Conservation (phyloP, 2,888 invertebrate genomes). For the Drosophila glabriapex region DNA sequence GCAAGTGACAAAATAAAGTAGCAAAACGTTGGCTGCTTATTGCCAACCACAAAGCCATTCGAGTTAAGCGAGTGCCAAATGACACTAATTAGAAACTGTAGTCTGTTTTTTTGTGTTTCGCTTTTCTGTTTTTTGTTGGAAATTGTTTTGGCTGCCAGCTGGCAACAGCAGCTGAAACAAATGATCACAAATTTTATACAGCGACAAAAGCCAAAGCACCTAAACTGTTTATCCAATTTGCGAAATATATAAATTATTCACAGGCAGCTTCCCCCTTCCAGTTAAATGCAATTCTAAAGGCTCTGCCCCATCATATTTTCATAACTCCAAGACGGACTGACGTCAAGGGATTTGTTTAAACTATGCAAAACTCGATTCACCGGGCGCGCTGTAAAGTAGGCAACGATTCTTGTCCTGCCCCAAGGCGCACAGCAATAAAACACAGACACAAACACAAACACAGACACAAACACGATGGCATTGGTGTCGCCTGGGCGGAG, state of each 20-base stretch:
- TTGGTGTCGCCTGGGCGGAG: conserved; percentile 25
- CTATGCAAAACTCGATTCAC: conserved; percentile 76
- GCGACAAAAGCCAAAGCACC: conserved; percentile 56
- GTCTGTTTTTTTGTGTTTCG: conserved; percentile 29
- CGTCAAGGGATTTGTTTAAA: conserved; percentile 69
- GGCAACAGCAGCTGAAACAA: conserved; percentile 71
- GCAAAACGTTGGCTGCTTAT: conserved; percentile 39
- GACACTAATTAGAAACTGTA: conserved; percentile 78
- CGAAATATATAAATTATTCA: conserved; percentile 76
- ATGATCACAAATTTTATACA: conserved; percentile 73
- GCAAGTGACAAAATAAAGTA: conserved; percentile 16
- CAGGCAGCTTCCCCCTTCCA: conserved; percentile 41
- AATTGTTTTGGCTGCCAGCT: conserved; percentile 59
- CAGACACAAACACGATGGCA: conserved; percentile 49
- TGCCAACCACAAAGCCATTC: conserved; percentile 41
- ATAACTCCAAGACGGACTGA: conserved; percentile 63
- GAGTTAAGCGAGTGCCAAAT: conserved; percentile 68
- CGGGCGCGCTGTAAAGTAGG: conserved; percentile 69
- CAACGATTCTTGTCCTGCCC: conserved; percentile 72
- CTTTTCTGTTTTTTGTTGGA: conserved; percentile 25
- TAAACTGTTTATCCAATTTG: conserved; percentile 61
- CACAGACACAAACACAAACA: conserved; percentile 54
- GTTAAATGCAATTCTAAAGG: conserved; percentile 23
- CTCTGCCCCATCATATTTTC: conserved; percentile 61
- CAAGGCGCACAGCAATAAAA: conserved; percentile 80